Evolutionary conservation across 2,797 vertebrate genomes (phyloP), one percentile per base, ranked within the genome.

Genomic region (Danio tinwini): DNA sequence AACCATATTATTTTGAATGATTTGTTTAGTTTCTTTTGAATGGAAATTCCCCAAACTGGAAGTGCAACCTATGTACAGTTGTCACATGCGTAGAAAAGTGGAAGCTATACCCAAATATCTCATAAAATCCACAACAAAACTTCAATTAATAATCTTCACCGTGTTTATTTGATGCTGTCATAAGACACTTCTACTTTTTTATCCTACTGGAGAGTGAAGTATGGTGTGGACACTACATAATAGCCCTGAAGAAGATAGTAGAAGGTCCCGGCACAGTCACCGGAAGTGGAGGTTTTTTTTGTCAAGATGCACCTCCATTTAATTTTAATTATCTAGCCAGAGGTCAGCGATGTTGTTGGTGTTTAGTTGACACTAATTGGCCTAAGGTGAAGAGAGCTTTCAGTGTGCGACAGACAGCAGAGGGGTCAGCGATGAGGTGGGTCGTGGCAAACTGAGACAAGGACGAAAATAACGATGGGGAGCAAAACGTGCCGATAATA

Each of bases 301-400:
- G 84, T 84, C 82, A 87, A 55, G 76, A 83, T 78, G 76, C 83
- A 80, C 59, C 49, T 83, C 73, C 59, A 84, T 74, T 84, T 80
- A 85, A 77, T 76, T 64, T 88, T 92, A 90, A 92, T 93, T 88
- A 91, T 92, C 42, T 85, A 83, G 80, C 80, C 81, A 86, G 85
- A 89, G 89, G 89, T 89, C 90, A 87, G 69, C 90, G 91, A 90
- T 89, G 90, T 90, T 90, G 81, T 89, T 89, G 86, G 85, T 88
- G 89, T 85, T 79, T 82, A 70, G 75, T 85, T 85, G 86, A 87
- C 87, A 87, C 84, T 93, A 93, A 94, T 93, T 93, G 92, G 91
- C 90, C 91, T 55, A 70, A 87, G 87, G 86, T 87, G 90, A 87
- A 90, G 87, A 91, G 90, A 91, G 87, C 88, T 86, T 84, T 85